Evolutionary conservation across 2,888 invertebrate species (phyloP), one percentile per base, ranked within the genome.

Genomic region (Tubulanus polymorphus): DNA sequence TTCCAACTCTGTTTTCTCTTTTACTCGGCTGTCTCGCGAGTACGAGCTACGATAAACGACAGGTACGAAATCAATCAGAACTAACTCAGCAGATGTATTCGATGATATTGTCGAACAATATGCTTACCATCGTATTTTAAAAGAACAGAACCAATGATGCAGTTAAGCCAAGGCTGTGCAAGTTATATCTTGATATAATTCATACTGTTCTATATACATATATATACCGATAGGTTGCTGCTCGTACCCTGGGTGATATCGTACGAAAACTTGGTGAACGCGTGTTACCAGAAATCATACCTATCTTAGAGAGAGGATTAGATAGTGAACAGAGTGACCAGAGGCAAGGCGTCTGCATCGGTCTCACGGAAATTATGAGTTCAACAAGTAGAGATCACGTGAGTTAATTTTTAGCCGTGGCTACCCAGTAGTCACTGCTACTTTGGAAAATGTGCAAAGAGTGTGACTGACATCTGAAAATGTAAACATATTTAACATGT

Each of bases 321-420:
- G 88, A 90, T 69, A 94, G 94, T 0, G 89, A 91, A 48, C 88
- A 91, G 64, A 83, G 93, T 0, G 96, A 97, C 81, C 94, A 97
- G 82, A 84, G 99, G 18, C 95, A 97, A 81, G 99, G 99, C 63
- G 97, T 99, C 8, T 97, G 99, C 79, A 94, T 97, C 75, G 99
- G 95, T 0, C 84, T 99, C 30, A 91, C 93, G 0, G 97, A 99
- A 84, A 99, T 99, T 72, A 94, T 99, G 88, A 88, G 89, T 3
- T 94, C 95, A 50, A 97, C 96, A 3, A 93, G 92, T 56, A 87
- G 88, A 68, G 97, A 97, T 35, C 78, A 79, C 63, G 76, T 79
- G 61, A 67, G 75, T 66, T 25, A 26, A 18, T 10, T 26, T 57
- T 15, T 53, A 18, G 53, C 18, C 8, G 6, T 6, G 23, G 25